These are phyloP conservation scores for Cryptophagus acutangulus DNA, from an alignment of 2,888 invertebrate species.

Conservation along the genomic window DNA sequence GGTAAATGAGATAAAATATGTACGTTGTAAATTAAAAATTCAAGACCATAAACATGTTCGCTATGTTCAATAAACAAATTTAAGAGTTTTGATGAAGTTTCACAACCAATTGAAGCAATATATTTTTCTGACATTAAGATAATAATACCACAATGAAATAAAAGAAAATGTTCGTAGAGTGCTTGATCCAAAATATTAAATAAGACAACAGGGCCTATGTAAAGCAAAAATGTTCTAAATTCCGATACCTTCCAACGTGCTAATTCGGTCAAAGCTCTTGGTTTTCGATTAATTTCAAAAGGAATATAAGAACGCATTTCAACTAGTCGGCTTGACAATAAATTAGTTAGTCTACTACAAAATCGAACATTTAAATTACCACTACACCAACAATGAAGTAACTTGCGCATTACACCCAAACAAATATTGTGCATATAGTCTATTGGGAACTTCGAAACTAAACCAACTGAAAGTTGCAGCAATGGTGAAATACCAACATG, in stretches of 20 bases:
- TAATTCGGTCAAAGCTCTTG: conserved; percentile 16
- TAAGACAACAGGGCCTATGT: conserved; percentile 16
- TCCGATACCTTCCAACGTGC: conserved; percentile 23
- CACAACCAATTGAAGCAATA: too few species aligned
- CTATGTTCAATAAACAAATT: too few species aligned
- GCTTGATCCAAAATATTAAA: conserved; percentile 11
- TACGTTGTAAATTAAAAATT: conserved; percentile 18
- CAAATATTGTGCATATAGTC: conserved; percentile 34
- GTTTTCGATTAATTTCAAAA: conserved; percentile 20
- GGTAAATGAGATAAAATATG: conserved; percentile 21
- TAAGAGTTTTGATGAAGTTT: too few species aligned
- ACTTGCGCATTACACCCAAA: too few species aligned
- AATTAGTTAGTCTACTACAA: too few species aligned
- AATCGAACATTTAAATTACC: too few species aligned
- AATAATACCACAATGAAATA: too few species aligned
- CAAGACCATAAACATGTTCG: too few species aligned
- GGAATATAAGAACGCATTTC: too few species aligned
- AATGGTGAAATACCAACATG: not conserved
- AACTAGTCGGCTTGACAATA: too few species aligned
- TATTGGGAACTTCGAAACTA: conserved; percentile 26
- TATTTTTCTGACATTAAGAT: too few species aligned
- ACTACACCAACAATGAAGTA: too few species aligned
- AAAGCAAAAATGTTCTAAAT: conserved; percentile 19
- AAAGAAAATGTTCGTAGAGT: conserved; percentile 15
- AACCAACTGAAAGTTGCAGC: conserved; percentile 14